Evolutionary conservation across 1,140 invertebrate species (phyloP).

Genomic region (Caerostris extrusa): DNA sequence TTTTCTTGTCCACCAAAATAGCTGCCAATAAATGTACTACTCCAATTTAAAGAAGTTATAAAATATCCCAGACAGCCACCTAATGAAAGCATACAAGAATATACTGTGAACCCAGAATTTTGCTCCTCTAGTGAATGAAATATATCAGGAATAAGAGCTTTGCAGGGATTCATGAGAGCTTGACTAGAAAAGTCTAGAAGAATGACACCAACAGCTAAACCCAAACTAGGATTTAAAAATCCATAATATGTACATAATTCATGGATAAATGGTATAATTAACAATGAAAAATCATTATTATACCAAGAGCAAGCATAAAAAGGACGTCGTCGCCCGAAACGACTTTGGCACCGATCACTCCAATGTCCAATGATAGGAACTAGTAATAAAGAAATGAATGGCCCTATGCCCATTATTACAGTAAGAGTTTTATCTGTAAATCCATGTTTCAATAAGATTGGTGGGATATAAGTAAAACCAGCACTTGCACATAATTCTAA

Average conservation of each 20-base stretch:
- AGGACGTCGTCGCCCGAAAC: constrained; percentile 82
- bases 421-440: constrained; percentile 82
- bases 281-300: constrained; percentile 81
- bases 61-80: constrained; percentile 83
- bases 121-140: constrained; percentile 79
- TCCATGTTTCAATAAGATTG: constrained; percentile 83
- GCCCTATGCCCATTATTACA: constrained; percentile 79
- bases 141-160: constrained; percentile 82
- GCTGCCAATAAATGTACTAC: constrained; percentile 70
- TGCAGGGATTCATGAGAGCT: constrained; percentile 83
- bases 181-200: constrained; percentile 83
- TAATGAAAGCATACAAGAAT: constrained; percentile 83
- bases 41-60: constrained; percentile 83
- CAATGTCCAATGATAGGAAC: constrained; percentile 82
- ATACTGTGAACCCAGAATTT: constrained; percentile 82
- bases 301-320: constrained; percentile 82
- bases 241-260: constrained; percentile 78
- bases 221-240: constrained; percentile 75
- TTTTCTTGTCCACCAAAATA: constrained; percentile 78
- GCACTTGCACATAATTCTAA: constrained; percentile 83
- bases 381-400: constrained; percentile 82
- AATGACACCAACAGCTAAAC: constrained; percentile 81
- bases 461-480: constrained; percentile 83
- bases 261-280: constrained; percentile 81
- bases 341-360: constrained; percentile 82